Conservation (phyloP, 2,888 invertebrate genomes). For the Hydroisotoma schaefferi region DNA sequence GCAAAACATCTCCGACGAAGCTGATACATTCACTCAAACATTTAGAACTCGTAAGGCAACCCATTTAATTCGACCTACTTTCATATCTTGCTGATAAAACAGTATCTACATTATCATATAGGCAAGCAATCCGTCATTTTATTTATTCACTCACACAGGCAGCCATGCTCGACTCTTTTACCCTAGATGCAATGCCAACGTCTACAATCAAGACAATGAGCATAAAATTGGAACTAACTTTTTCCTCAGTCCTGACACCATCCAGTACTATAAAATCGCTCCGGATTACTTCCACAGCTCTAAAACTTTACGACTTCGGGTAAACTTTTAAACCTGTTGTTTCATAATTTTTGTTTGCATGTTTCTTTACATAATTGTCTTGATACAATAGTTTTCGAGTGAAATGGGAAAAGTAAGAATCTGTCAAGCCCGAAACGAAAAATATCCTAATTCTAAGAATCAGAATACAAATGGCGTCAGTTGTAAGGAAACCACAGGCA, state of each 20-base stretch:
- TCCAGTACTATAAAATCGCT: conserved; percentile 44
- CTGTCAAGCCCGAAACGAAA: conserved; percentile 32
- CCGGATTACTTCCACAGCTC: conserved; percentile 46
- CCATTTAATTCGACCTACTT: neutral
- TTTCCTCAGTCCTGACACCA: conserved; percentile 33
- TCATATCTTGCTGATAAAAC: neutral
- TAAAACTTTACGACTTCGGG: conserved; percentile 39
- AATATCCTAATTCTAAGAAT: conserved; percentile 31
- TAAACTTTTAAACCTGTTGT: conserved; percentile 18
- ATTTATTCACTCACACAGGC: neutral
- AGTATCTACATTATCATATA: neutral
- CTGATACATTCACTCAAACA: conserved; percentile 25
- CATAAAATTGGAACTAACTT: conserved; percentile 22
- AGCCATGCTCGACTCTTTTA: conserved; percentile 37
- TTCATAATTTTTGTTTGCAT: neutral
- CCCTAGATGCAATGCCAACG: conserved; percentile 34
- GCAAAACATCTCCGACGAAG: conserved; percentile 28
- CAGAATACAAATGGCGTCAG: conserved; percentile 17
- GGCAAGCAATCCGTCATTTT: conserved; percentile 1
- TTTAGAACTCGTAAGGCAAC: conserved; percentile 11
- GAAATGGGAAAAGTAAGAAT: conserved; percentile 42
- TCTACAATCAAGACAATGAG: conserved; percentile 35
- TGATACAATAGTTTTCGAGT: conserved; percentile 39
- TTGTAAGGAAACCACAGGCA: conserved; percentile 39
- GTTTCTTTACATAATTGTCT: neutral